Evolutionary conservation across 35 echinoderm and acorn worm species (phyloP).

Genomic region (Hemicentrotus pulcherrimus): DNA sequence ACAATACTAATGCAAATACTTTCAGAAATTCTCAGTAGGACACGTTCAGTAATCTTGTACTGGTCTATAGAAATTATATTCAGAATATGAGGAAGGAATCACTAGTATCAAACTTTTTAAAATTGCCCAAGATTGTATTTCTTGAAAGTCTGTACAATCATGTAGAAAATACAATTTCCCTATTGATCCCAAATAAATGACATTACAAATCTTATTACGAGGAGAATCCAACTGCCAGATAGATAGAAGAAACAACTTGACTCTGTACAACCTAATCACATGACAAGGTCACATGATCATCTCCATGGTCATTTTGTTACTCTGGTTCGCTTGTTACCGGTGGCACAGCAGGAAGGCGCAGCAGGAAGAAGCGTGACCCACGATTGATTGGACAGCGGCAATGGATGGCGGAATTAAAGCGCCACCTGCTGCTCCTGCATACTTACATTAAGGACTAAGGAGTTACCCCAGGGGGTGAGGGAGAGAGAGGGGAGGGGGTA

Average conservation of each 20-base stretch:
- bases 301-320: neutral
- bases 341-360: neutral
- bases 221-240: too few relatives aligned
- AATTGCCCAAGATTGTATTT: too few relatives aligned
- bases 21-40: too few relatives aligned
- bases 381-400: neutral
- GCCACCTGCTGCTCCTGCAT: neutral
- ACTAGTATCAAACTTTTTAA: too few relatives aligned
- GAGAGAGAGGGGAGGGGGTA: neutral
- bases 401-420: conserved; percentile 1
- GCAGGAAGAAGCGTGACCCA: neutral
- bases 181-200: too few relatives aligned
- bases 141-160: too few relatives aligned
- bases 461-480: neutral
- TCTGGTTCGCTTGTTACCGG: neutral
- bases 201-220: too few relatives aligned
- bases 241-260: neutral
- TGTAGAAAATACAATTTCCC: too few relatives aligned
- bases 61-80: too few relatives aligned
- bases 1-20: too few relatives aligned
- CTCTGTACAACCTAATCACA: neutral
- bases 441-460: neutral
- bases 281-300: neutral
- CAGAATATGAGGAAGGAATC: too few relatives aligned
- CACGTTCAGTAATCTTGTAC: too few relatives aligned